phyloP scores from a whole-genome alignment of 2,797 vertebrate genomes.

The Hapalemur alaotrensis region DNA sequence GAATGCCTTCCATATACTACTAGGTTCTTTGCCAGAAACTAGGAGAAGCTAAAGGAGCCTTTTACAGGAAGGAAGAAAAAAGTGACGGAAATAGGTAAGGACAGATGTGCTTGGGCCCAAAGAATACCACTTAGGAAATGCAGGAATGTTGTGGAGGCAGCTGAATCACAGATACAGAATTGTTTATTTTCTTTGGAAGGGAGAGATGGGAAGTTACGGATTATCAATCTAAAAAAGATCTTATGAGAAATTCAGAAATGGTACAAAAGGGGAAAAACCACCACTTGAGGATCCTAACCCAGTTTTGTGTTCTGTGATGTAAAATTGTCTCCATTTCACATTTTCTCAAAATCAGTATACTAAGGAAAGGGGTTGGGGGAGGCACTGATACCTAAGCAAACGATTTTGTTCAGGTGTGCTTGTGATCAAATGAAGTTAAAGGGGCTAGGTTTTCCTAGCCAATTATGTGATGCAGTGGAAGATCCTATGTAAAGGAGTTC shows the following conservation, averaged over 20 bases:
- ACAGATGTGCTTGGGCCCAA: neutral
- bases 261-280: neutral
- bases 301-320: neutral
- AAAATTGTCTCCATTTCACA: neutral
- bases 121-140: neutral
- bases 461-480: neutral
- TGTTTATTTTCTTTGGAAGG: neutral
- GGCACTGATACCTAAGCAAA: neutral
- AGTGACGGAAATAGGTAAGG: neutral
- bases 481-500: neutral
- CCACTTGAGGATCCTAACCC: neutral
- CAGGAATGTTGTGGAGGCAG: neutral
- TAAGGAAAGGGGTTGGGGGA: neutral
- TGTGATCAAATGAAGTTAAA: neutral
- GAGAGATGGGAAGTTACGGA: neutral
- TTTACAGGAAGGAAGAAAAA: neutral
- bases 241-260: slow-evolving; percentile 12
- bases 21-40: neutral
- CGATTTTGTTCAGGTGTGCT: neutral
- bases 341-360: neutral
- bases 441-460: neutral
- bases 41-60: neutral
- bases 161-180: neutral
- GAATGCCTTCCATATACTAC: neutral
- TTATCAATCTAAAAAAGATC: neutral